Evolutionary conservation across 2,888 invertebrate species (phyloP), one percentile per base, ranked within the genome.

Genomic region (Onchidella celtica): DNA sequence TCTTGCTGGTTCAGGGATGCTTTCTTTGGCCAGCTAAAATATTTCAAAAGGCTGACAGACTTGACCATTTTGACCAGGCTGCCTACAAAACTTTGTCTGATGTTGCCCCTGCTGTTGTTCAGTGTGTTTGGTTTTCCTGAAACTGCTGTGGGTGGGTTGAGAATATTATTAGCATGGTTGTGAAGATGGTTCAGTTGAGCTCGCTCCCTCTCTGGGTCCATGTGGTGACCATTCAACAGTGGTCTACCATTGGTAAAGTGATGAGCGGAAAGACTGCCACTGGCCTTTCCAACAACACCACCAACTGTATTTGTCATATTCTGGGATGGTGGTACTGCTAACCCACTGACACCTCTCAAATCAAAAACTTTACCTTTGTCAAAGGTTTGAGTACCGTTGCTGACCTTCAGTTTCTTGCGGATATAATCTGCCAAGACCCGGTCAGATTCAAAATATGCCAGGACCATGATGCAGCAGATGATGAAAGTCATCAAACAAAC

Each of bases 381-480:
- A 84, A 94, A 94, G 74, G 95, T 94, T 79, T 96, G 94, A 92
- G 95, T 79, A 95, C 93, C 1, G 47, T 84, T 87, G 76, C 84
- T 87, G 68, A 88, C 86, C 79, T 88, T 87, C 6, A 89, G 87
- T 82, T 89, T 90, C 66, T 91, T 86, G 77, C 88, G 86, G 69
- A 92, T 87, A 65, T 92, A 90, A 82, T 92, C 92, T 3, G 91
- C 90, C 59, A 91, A 94, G 82, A 96, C 93, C 69, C 96, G 94
- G 87, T 96, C 95, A 0, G 96, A 95, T 88, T 97, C 97, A 63
- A 96, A 94, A 86, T 96, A 95, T 0, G 96, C 95, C 55, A 95
- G 95, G 47, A 96, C 95, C 82, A 96, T 90, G 38, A 96, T 95
- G 88, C 95, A 95, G 87, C 96, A 91, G 85, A 97, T 94, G 87